Conservation (phyloP, 2,113 vertebrate species). For the Aptenodytes forsteri region DNA sequence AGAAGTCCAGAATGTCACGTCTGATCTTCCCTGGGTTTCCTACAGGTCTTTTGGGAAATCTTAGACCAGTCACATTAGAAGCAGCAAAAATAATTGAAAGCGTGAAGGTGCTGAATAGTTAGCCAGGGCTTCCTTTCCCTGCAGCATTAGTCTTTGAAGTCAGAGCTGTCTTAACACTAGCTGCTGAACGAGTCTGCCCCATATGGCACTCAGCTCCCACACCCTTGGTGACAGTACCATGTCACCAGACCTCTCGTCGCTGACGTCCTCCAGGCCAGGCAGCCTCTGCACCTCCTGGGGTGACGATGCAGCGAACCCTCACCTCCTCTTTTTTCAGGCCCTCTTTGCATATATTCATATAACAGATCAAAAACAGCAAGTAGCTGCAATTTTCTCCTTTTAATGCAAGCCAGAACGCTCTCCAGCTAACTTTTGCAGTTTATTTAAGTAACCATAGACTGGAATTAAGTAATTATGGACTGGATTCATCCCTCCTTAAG, state of each 20-base stretch:
- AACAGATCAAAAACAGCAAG: neutral
- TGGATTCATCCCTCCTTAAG: neutral
- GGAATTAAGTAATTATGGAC: neutral
- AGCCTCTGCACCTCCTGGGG: neutral
- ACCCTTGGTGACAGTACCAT: rapidly evolving
- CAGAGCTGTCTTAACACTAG: neutral
- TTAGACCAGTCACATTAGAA: neutral
- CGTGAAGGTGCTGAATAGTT: neutral
- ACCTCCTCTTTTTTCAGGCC: neutral
- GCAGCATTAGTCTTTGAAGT: neutral
- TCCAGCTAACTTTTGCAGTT: neutral
- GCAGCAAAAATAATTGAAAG: neutral
- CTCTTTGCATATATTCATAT: neutral
- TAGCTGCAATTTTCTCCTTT: neutral
- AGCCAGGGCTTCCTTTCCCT: neutral
- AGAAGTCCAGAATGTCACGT: neutral
- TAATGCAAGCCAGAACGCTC: neutral
- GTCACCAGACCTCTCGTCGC: neutral
- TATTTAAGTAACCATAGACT: neutral
- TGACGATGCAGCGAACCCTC: neutral
- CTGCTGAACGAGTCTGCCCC: neutral
- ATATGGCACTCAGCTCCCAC: rapidly evolving
- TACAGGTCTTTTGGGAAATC: neutral
- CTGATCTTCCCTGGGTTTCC: neutral
- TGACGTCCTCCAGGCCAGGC: neutral